Evolutionary conservation across 92 coral and sea anemone species (phyloP).

Genomic region (Nematostella vectensis): DNA sequence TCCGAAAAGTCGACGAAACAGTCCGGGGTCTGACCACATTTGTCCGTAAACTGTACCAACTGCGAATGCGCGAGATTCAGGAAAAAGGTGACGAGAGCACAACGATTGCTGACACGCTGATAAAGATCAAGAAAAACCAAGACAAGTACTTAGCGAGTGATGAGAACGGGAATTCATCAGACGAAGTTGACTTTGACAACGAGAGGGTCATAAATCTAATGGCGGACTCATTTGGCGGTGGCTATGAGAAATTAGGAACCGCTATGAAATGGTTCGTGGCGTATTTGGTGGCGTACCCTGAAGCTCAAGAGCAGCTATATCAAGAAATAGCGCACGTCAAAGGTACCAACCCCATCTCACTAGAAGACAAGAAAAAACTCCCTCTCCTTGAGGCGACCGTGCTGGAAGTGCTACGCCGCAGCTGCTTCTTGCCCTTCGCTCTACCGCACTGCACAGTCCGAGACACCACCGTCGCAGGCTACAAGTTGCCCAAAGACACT

Average conservation of each 20-base stretch:
- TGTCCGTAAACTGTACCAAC: conserved; percentile 53
- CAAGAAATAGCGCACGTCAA: conserved; percentile 52
- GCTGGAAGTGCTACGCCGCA: conserved; percentile 72
- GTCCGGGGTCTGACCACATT: conserved; percentile 55
- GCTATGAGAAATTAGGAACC: conserved; percentile 76
- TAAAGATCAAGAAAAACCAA: conserved; percentile 33
- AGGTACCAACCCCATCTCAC: conserved; percentile 50
- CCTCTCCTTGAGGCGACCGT: conserved; percentile 93
- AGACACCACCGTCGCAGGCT: conserved; percentile 72
- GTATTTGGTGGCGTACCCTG: conserved; percentile 73
- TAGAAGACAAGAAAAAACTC: conserved; percentile 62
- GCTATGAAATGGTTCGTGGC: conserved; percentile 74
- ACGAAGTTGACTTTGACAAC: conserved; percentile 54
- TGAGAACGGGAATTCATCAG: conserved; percentile 17
- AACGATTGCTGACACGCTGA: conserved; percentile 45
- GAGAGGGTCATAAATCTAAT: conserved; percentile 66
- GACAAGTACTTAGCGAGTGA: conserved; percentile 17
- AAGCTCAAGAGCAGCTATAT: conserved; percentile 57
- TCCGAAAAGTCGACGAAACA: conserved; percentile 59
- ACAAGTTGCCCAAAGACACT: conserved; percentile 68
- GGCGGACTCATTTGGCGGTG: conserved; percentile 91
- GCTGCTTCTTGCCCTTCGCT: conserved; percentile 89
- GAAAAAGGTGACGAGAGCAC: conserved; percentile 12
- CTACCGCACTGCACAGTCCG: conserved; percentile 84
- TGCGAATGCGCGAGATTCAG: conserved; percentile 18